Base-by-base conservation (phyloP, 1,140 invertebrate genomes). In the Zophobas atratus region DNA sequence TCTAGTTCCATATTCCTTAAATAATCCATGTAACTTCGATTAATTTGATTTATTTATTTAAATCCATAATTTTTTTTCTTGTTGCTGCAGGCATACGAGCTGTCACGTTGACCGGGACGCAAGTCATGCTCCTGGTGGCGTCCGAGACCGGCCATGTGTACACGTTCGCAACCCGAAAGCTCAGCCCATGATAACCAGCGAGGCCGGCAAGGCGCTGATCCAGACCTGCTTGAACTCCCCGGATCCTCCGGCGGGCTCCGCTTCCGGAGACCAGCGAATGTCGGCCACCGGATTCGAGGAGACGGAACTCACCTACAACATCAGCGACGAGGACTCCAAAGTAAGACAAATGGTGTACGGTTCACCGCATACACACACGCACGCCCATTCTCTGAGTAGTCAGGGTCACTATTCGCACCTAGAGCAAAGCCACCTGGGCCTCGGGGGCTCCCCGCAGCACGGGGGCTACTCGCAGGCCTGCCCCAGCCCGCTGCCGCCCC, bases 181-280 rank as follows among this genome's bases (percentile, higher is more conserved):
- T 99, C 98, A 99, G 87, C 99, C 98, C 63, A 99, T 99, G 98
- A 99, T 99, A 86, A 99, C 97, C 8, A 98, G 97, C 82, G 98
- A 99, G 85, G 97, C 97, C 74, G 99, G 98, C 57, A 99, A 99
- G 88, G 94, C 97, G 56, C 90, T 99, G 57, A 99, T 99, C 84
- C 98, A 99, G 88, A 99, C 97, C 71, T 99, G 99, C 88, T 91
- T 99, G 36, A 99, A 99, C 88, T 98, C 97, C 55, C 98, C 98
- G 38, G 98, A 99, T 87, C 96, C 96, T 60, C 94, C 95, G 63
- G 94, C 94, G 41, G 90, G 91, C 48, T 90, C 90, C 0, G 89
- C 90, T 1, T 89, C 88, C 36, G 90, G 90, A 0, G 97, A 98
- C 88, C 97, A 99, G 88, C 91, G 98, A 79, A 99, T 99, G 98